Evolutionary conservation across 2,797 vertebrate species (phyloP).

Genomic region (Enteromius mattozi): DNA sequence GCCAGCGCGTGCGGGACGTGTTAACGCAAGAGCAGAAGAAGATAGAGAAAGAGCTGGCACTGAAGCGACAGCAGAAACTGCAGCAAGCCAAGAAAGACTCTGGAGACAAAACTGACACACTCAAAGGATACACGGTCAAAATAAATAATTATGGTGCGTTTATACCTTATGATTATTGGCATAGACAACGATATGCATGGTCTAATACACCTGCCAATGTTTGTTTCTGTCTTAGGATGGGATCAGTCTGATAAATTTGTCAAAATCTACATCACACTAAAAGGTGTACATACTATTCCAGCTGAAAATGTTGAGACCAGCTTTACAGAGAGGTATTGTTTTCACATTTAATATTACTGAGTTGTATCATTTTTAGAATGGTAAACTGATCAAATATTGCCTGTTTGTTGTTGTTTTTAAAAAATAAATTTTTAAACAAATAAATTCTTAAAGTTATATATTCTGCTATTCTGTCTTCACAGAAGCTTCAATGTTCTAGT

Average conservation of each 20-base stretch:
- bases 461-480: conserved; percentile 37
- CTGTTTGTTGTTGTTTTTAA: background rate
- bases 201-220: background rate
- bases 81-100: conserved; percentile 77
- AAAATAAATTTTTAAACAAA: background rate
- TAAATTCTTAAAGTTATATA: background rate
- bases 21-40: conserved; percentile 86
- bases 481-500: conserved; percentile 92
- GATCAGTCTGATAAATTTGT: conserved; percentile 98
- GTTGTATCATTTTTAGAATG: background rate
- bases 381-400: background rate
- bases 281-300: conserved; percentile 88
- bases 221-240: conserved; percentile 84
- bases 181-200: background rate
- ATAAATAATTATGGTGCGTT: conserved; percentile 92
- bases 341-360: background rate
- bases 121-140: conserved; percentile 88
- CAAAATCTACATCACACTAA: conserved; percentile 94
- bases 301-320: conserved; percentile 87
- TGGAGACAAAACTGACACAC: conserved; percentile 68
- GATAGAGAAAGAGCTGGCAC: conserved; percentile 87
- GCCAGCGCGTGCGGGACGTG: conserved; percentile 83
- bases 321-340: conserved; percentile 88
- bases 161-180: background rate
- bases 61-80: conserved; percentile 80